These are phyloP conservation scores for Diachrysia chrysitis DNA, from an alignment of 2,888 invertebrate species.

Conservation along the genomic window DNA sequence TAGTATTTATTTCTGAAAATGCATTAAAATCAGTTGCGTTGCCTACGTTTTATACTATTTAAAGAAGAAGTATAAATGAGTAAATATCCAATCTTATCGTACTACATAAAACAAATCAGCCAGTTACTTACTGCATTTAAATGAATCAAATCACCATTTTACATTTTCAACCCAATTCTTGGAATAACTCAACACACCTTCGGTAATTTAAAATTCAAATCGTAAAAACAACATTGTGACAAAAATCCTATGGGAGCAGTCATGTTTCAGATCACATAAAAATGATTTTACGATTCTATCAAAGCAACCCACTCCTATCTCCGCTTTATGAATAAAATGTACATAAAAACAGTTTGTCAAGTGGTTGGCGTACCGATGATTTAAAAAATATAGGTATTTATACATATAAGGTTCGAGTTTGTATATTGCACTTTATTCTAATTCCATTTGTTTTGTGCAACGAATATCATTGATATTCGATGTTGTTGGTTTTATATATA, in stretches of 20 bases:
- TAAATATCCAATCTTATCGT: not conserved
- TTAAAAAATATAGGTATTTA: slow-evolving; percentile 30
- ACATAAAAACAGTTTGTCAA: slow-evolving; percentile 74
- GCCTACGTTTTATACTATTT: no score
- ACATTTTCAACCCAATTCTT: slow-evolving; percentile 46
- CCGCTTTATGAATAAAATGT: slow-evolving; percentile 81
- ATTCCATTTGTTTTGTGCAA: not conserved
- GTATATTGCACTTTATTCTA: not conserved
- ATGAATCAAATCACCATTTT: slow-evolving; percentile 2
- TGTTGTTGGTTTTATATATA: no score
- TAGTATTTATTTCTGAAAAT: no score
- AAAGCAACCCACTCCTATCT: slow-evolving; percentile 73
- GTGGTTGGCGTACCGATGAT: slow-evolving; percentile 55
- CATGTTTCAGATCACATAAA: slow-evolving; percentile 80
- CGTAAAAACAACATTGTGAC: slow-evolving; percentile 83
- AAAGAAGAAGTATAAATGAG: no score
- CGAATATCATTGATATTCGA: not conserved
- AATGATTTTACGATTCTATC: slow-evolving; percentile 85
- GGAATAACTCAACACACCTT: slow-evolving; percentile 60
- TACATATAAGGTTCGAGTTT: slow-evolving; percentile 21
- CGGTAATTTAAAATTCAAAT: slow-evolving; percentile 58
- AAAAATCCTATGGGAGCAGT: slow-evolving; percentile 77
- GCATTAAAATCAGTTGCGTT: no score
- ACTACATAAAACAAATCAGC: not conserved
- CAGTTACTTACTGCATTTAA: not conserved